Base-by-base conservation (phyloP, 2,888 invertebrate species). In the Plebejus argus region DNA sequence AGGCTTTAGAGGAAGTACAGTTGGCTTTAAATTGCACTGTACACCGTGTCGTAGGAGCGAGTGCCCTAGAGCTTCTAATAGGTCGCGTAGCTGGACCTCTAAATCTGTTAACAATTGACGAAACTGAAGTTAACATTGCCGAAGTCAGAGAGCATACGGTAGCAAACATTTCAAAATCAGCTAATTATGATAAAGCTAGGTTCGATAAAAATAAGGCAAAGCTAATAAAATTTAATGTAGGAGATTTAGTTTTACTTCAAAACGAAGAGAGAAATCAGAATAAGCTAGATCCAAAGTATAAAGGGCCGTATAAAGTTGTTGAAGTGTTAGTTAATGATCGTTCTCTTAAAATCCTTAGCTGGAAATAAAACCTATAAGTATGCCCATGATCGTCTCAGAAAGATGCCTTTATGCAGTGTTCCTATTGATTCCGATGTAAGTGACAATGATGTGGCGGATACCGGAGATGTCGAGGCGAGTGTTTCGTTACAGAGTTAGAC, bases 281-380 rank as follows among this genome's bases (percentile, higher is more conserved):
- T 20, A 72, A 72, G n/a, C 12, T 72, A 35, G 71, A 72, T 45
- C 20, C 71, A 20, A 72, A 72, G 39, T 45, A 39, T 72, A 72
- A 72, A 45, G 20, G 71, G 33, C 39, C 71, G 2, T 71, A 39
- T 71, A n/a, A 39, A 71, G 45, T 71, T 5, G 45, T 39, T 18
- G 39, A 71, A 18, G 6, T 71, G 35, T 45, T 71, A 39, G 71
- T 39, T 12, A 45, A 39, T 39, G 35, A 39, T 39, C 71, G 39
- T n/a, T 71, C 35, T 20, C 45, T 71, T 71, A 20, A 71, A 39
- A 20, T 35, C 71, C 12, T 20, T 39, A 10, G 39, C 18, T 45
- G 35, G 39, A 71, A n/a, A 28, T 35, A n/a, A 12, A 12, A 71
- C 71, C 18, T 71, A 20, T 15, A 71, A 71, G 35, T 71, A 71